Conservation (phyloP, 2,888 invertebrate species). For the Stomorhina lunata region DNA sequence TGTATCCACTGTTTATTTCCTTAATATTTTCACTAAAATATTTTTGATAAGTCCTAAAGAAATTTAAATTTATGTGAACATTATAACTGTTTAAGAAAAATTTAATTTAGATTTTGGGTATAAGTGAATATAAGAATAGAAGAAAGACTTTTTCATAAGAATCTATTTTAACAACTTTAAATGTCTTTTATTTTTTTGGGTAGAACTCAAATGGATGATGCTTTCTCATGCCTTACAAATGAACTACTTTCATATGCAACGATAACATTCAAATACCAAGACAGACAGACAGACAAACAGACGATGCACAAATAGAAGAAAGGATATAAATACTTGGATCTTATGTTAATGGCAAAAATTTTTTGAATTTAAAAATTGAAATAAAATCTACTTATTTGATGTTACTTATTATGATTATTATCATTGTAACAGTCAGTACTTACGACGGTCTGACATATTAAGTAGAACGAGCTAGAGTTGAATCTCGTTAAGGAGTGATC, state of each 20-base stretch:
- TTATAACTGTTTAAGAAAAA: conserved; percentile 45
- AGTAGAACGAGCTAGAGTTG: background rate
- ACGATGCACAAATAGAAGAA: background rate
- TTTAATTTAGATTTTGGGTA: no score
- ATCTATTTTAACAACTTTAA: background rate
- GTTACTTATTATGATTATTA: conserved; percentile 35
- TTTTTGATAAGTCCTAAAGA: conserved; percentile 11
- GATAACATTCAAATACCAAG: conserved; percentile 9
- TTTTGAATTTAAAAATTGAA: conserved; percentile 27
- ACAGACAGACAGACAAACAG: background rate
- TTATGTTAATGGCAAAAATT: conserved; percentile 11
- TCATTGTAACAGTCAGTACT: no score
- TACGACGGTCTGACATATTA: background rate
- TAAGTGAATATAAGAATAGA: background rate
- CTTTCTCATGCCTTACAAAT: conserved; percentile 5
- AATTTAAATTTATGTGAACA: conserved; percentile 39
- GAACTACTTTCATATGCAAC: conserved; percentile 39
- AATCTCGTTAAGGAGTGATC: background rate
- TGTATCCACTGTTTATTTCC: no score
- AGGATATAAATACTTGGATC: conserved; percentile 1
- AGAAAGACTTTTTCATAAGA: conserved; percentile 5
- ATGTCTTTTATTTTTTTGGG: conserved; percentile 11
- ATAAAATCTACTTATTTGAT: conserved; percentile 18
- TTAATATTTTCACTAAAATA: no score
- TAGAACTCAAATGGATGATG: conserved; percentile 7